Base-by-base conservation (phyloP, 1,140 invertebrate species). In the Heliconius himera region DNA sequence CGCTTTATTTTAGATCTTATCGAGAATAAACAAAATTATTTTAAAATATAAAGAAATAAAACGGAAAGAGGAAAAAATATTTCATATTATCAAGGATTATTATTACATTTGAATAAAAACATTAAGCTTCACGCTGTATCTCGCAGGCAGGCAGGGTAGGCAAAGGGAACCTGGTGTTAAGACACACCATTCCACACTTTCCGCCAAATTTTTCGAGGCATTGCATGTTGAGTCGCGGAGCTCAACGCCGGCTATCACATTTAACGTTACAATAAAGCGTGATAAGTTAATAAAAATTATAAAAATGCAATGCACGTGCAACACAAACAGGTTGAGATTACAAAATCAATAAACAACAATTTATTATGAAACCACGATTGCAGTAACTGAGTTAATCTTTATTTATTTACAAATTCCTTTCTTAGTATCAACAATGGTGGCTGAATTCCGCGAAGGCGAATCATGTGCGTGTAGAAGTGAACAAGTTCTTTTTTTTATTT, bases 281-380 rank as follows among this genome's bases (percentile, higher is more conserved):
- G 76, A 78, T 29, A 66, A 75, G n/a, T 74, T 60, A 16, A 73
- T 66, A 22, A 70, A 22, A 70, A 78, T 84, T 49, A 78, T 70
- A 80, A 80, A 82, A 80, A 84, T 80, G 78, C 78, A 76, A 38
- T 56, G 49, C 82, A 82, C 81, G 78, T 78, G 78, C 80, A 78
- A 41, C 33, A 60, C 38, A 79, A 83, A 84, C 82, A 82, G 72
- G 60, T 75, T 80, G 51, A 77, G 33, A 82, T 84, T 84, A 83
- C 82, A 84, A 82, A 83, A 83, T 83, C 80, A 83, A 83, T 82
- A 82, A 81, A 84, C 78, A 84, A 84, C 79, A 75, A 81, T 84
- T 81, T 86, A 74, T 82, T 84, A 82, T 80, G 78, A 84, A 83
- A 82, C 56, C 77, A 75, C 36, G 36, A 74, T 81, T 79, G 75